A percentile compares a stretch with the other conserved stretches of the same genome.
Evolutionary conservation across 1,140 invertebrate species (phyloP).

Genomic region (Rhynchophorus ferrugineus): DNA sequence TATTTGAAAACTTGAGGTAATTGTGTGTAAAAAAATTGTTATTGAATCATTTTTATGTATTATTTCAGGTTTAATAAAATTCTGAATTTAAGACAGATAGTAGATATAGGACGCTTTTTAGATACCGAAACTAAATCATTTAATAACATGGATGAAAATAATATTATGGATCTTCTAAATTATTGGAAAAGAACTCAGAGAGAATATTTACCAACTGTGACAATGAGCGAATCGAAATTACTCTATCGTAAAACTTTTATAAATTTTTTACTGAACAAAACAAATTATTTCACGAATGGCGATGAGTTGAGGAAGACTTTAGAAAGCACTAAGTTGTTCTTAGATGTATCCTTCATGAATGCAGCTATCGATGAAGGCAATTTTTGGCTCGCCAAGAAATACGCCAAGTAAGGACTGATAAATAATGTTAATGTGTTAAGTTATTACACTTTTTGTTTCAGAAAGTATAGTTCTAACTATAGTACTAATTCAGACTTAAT

Average conservation of each 20-base stretch:
- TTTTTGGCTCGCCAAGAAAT: slow-evolving; percentile 39
- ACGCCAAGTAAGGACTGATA: slow-evolving; percentile 27
- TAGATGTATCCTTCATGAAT: slow-evolving; percentile 38
- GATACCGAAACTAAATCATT: slow-evolving; percentile 6
- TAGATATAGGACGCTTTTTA: slow-evolving; percentile 40
- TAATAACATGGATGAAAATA: slow-evolving; percentile 5
- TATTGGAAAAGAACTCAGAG: slow-evolving; percentile 16
- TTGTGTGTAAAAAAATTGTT: not conserved
- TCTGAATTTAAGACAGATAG: slow-evolving; percentile 38
- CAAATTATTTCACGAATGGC: slow-evolving; percentile 11
- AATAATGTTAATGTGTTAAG: too few species aligned
- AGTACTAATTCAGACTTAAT: too few species aligned
- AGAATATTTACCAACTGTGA: slow-evolving; percentile 20
- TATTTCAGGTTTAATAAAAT: slow-evolving; percentile 34
- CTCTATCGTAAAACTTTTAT: slow-evolving; percentile 30
- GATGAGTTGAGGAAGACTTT: slow-evolving; percentile 7
- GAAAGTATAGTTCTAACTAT: too few species aligned
- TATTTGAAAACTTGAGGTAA: slow-evolving; percentile 38
- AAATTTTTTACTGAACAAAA: slow-evolving; percentile 13
- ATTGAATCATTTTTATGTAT: not conserved
- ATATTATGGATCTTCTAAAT: slow-evolving; percentile 1
- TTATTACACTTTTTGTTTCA: too few species aligned
- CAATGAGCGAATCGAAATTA: slow-evolving; percentile 26
- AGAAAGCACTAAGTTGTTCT: slow-evolving; percentile 18
- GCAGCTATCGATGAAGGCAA: slow-evolving; percentile 41